Base-by-base conservation (phyloP, 2,113 vertebrate genomes). In the Callaeas wilsoni region DNA sequence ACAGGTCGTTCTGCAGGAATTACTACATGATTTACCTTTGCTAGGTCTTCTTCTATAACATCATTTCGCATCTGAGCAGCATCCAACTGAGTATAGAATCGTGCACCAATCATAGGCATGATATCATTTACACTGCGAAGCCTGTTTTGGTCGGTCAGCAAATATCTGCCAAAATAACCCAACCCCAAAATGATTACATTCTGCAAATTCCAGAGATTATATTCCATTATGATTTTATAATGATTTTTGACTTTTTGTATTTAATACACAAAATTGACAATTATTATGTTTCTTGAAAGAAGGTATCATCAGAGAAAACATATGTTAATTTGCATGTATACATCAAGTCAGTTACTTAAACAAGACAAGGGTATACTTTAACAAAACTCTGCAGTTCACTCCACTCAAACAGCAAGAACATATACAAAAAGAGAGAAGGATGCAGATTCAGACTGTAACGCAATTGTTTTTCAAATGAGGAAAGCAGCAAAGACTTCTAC, bases 51-150 rank as follows among this genome's bases (percentile, higher is more conserved):
- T 97, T 99, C 99, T 85, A 99, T 99, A 90, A 99, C 99, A 96
- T 99, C 99, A 94, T 99, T 99, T 97, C 99, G 98, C 99, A 99
- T 99, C 84, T 99, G 99, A 73, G 99, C 99, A 64, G 99, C 99
- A 96, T 99, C 99, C 96, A 99, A 97, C 55, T 99, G 99, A 74
- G 99, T 99, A 98, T 99, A 99, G 98, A 99, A 99, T 69, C 99
- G 98, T 63, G 99, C 99, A 96, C 99, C 99, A 62, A 99, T 99
- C 99, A 99, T 99, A 33, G 99, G 99, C 99, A 99, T 99, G 84
- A 99, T 99, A 98, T 99, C 99, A 92, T 99, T 99, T 93, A 99
- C 99, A 82, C 99, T 99, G 93, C 99, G 99, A 97, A 99, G 98
- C 80, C 99, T 98, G 94, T 99, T 99, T 98, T 99, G 99, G 95